These are phyloP conservation scores for Rhinolophus sinicus DNA, from an alignment of 2,113 vertebrate species.

Conservation along the genomic window DNA sequence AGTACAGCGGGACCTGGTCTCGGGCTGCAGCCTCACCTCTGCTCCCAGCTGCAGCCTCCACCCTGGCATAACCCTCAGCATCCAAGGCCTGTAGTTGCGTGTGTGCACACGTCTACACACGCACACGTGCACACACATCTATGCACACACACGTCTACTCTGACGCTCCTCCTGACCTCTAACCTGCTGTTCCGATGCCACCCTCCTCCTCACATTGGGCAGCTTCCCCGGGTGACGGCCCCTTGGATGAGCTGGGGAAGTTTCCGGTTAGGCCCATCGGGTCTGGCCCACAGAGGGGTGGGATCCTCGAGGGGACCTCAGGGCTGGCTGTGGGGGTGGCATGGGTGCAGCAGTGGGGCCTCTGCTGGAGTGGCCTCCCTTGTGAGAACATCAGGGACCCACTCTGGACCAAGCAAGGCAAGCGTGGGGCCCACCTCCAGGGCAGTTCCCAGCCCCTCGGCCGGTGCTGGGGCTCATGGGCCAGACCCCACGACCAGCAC, in stretches of 20 bases:
- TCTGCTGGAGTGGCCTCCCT: not conserved
- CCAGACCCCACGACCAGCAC: not conserved
- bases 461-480: not conserved
- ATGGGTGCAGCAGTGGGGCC: not conserved
- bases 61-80: too few relatives aligned
- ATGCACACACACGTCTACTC: not conserved
- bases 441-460: not conserved
- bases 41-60: not conserved
- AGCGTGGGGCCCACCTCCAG: fast-evolving
- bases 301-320: not conserved
- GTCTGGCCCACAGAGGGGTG: not conserved
- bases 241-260: not conserved
- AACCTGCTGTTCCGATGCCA: not conserved
- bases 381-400: not conserved
- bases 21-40: not conserved
- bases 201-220: not conserved
- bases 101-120: not conserved
- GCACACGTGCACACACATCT: not conserved
- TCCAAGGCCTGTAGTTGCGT: not conserved
- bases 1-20: not conserved
- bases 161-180: not conserved
- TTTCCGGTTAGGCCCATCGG: fast-evolving
- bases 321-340: not conserved
- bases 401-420: not conserved
- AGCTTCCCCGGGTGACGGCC: not conserved